Evolutionary conservation across 2,797 vertebrate species (phyloP), one percentile per base, ranked within the genome.

Genomic region (Zalophus californianus): DNA sequence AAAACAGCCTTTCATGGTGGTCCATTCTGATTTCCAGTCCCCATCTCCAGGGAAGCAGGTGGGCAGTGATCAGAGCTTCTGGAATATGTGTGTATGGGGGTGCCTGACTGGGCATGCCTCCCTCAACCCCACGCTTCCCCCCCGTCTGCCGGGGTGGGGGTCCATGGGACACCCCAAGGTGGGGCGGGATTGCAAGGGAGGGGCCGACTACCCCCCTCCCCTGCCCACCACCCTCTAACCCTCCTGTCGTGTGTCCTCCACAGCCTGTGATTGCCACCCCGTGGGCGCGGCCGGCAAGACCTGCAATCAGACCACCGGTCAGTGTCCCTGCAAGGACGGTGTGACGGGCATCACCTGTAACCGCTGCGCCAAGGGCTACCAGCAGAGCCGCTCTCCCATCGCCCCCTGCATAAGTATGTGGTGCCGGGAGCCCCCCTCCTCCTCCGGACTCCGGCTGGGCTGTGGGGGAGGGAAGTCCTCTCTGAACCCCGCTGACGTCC

Each of bases 281-380:
- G 99, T 99, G 99, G 99, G 99, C 2, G 99, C 99, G 0, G 99
- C 99, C 68, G 99, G 99, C 98, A 99, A 99, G 99, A 99, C 99
- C 99, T 99, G 99, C 99, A 99, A 99, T 99, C 99, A 99, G 98
- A 99, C 99, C 98, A 99, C 99, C 25, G 99, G 99, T 97, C 99
- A 99, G 98, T 99, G 99, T 99, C 99, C 99, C 98, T 99, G 99
- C 99, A 99, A 99, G 98, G 99, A 99, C 38, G 99, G 99, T 0
- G 99, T 99, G 99, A 99, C 99, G 2, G 99, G 99, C 98, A 99
- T 99, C 99, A 99, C 99, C 27, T 99, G 99, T 99, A 99, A 99
- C 98, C 99, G 99, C 98, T 99, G 99, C 2, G 99, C 99, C 98
- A 99, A 99, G 98, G 99, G 99, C 99, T 99, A 99, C 99, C 99